Evolutionary conservation across 2,888 invertebrate species (phyloP).

Genomic region (Rhimphoctona megacephalus): DNA sequence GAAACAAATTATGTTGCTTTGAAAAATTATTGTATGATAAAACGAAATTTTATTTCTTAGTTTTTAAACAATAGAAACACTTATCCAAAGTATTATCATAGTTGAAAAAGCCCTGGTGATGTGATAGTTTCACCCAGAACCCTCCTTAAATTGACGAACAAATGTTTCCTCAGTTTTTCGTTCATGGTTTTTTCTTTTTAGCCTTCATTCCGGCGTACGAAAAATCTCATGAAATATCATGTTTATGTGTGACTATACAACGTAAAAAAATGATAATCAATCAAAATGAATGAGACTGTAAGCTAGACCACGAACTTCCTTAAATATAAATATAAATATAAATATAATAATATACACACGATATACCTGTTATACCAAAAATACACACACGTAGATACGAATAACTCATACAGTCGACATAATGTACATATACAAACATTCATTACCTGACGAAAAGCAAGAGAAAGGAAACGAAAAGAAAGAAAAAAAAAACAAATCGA

Average conservation of each 20-base stretch:
- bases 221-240: neutral
- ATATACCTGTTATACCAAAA: slow-evolving; percentile 78
- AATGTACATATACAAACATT: slow-evolving; percentile 84
- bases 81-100: no score
- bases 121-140: no score
- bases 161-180: no score
- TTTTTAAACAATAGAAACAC: no score
- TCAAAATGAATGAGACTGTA: slow-evolving; percentile 8
- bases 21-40: no score
- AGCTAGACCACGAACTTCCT: slow-evolving; percentile 51
- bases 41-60: no score
- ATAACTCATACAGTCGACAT: slow-evolving; percentile 80
- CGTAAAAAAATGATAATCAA: neutral
- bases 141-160: no score
- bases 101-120: no score
- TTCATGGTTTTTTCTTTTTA: neutral
- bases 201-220: neutral
- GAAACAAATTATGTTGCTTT: no score
- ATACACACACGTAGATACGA: slow-evolving; percentile 84
- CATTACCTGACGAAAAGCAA: slow-evolving; percentile 63
- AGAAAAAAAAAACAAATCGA: slow-evolving; percentile 38
- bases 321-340: slow-evolving; percentile 55
- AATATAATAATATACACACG: slow-evolving; percentile 71
- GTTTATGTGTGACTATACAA: neutral
- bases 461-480: slow-evolving; percentile 21